Conservation (phyloP, 2,888 invertebrate genomes). For the Clitarchus hookeri region DNA sequence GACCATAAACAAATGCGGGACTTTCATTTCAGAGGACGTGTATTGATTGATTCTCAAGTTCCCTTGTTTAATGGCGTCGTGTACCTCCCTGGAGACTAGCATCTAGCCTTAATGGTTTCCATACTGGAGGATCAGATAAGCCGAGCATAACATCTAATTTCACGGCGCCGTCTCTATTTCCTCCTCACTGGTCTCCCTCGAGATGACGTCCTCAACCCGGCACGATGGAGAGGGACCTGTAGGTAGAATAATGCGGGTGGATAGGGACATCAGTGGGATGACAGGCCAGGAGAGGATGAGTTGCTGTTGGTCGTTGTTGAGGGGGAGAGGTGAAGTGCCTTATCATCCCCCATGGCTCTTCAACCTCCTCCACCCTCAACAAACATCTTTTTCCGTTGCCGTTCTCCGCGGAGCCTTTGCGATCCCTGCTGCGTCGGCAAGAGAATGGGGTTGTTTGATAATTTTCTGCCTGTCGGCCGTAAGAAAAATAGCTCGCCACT, state of each 20-base stretch:
- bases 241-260: slow-evolving; percentile 2
- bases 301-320: background rate
- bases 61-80: background rate
- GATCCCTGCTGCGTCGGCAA: background rate
- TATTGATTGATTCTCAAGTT: slow-evolving; percentile 7
- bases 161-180: background rate
- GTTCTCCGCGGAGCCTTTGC: background rate
- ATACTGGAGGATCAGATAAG: background rate
- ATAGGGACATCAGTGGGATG: background rate
- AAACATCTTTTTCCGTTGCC: background rate
- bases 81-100: background rate
- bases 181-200: background rate
- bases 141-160: slow-evolving; percentile 10
- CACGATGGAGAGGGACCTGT: background rate
- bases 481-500: slow-evolving; percentile 14
- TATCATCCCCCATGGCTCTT: background rate
- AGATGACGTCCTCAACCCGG: background rate
- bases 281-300: background rate
- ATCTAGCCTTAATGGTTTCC: background rate
- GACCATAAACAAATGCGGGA: background rate
- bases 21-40: background rate
- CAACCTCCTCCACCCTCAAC: background rate
- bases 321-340: background rate
- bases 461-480: background rate
- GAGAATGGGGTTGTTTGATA: slow-evolving; percentile 2